Base-by-base conservation (phyloP, 2,888 invertebrate species). In the Amblyjoppa proteus region DNA sequence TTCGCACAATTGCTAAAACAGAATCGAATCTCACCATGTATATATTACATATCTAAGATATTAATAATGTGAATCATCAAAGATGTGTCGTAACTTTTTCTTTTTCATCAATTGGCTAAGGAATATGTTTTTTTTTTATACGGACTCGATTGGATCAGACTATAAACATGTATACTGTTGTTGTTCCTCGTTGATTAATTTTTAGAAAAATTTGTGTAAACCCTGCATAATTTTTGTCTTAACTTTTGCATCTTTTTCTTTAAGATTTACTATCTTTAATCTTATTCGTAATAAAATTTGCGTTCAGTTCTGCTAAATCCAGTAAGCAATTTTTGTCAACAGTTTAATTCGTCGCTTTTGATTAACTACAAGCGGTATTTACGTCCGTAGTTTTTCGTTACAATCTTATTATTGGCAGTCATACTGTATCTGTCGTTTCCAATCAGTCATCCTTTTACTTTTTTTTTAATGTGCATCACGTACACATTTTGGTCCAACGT, bases 371-470 rank as follows among this genome's bases (percentile, higher is more conserved):
- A 31, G 13, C 75, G 69, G 75, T 45, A 71, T 66, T 41, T 71
- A 64, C 76, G n/a, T 51, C 25, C 51, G 58, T 51, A 80, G 81
- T 68, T 76, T 83, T 58, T 53, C 61, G 61, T 77, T 83, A 84
- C 77, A 74, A 87, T 78, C 61, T 81, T 85, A 84, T 87, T 87
- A 86, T 77, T 91, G 91, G 91, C 92, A 92, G 91, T 92, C 90
- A 88, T 88, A 88, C 89, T 89, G 89, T 87, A 88, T 90, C 87
- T 77, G 66, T 86, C 84, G 82, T 88, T 86, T 90, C 89, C 90
- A 89, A 91, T 91, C 91, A 90, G 90, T 91, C 91, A 56, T 25
- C 9, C 11, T 58, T 3, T 38, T 45, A 16, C 69, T 34, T 56
- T 66, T 49, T 58, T n/a, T 61, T 83, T 58, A 77, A 73, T 80